These are phyloP conservation scores for Archocentrus centrarchus DNA, from an alignment of 2,113 vertebrate species.

Conservation along the genomic window DNA sequence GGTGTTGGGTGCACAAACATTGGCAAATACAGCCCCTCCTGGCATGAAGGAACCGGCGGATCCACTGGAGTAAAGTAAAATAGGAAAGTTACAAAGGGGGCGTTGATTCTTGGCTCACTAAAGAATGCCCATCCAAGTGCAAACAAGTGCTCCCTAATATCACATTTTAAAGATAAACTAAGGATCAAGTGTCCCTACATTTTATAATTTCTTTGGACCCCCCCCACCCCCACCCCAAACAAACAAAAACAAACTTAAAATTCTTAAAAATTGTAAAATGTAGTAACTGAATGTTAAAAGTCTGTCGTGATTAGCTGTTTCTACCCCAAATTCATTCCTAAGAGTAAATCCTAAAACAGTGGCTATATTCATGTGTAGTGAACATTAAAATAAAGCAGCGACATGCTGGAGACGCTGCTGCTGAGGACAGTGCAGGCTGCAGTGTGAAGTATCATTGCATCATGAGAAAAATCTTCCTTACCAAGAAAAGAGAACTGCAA, in stretches of 20 bases:
- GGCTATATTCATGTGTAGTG: neutral
- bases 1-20: too few species aligned
- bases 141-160: neutral
- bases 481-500: conserved; percentile 73
- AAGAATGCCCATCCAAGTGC: neutral
- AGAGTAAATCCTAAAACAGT: neutral
- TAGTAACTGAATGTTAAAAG: too few species aligned
- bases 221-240: too few species aligned
- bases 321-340: neutral
- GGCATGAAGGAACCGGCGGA: too few species aligned
- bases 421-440: neutral
- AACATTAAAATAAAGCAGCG: neutral
- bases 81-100: neutral
- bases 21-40: too few species aligned
- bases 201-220: neutral
- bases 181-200: accelerated
- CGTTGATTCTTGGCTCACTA: neutral
- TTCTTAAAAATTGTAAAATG: too few species aligned
- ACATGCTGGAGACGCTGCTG: too few species aligned
- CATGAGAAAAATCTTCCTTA: conserved; percentile 24
- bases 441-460: neutral
- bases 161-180: neutral
- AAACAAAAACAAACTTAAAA: too few species aligned
- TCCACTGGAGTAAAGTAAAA: neutral
- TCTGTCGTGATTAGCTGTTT: neutral